Evolutionary conservation across 2,888 invertebrate genomes (phyloP), one percentile per base, ranked within the genome.

Genomic region (Lasioglossum vierecki): DNA sequence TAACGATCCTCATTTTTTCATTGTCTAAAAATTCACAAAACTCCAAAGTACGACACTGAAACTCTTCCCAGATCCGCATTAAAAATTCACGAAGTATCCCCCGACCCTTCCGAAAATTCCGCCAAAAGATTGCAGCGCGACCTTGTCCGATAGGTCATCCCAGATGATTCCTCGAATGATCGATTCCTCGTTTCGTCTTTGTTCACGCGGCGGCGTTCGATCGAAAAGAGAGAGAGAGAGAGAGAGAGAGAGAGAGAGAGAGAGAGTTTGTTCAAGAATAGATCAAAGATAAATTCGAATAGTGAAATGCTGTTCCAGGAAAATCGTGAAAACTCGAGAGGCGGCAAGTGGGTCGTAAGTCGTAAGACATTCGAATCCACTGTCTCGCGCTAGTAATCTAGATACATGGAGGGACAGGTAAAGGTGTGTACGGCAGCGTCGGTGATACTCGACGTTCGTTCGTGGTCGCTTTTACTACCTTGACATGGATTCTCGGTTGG

Each of bases 391-490:
- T 79, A 70, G 74, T 76, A 78, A 85, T 85, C 76, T 57, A 68
- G 75, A 84, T 78, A 76, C 71, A 73, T 22, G 46, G 53, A 68
- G 35, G 60, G 39, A 70, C 30, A 44, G 70, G 35, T 53, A 53
- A 30, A 53, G 22, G 68, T 63, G 60, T 39, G 82, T 18, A n/a
- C 30, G 53, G 9, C 44, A 49, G 63, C 57, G 79, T 78, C 63
- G 70, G 82, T 75, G 87, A 83, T 80, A 79, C 83, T 77, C 75
- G 72, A 81, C 26, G 78, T 74, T 44, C 91, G 91, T 91, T 91
- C 92, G 92, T 91, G 92, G 91, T 91, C 91, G 92, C 91, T 89
- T 90, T 89, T 93, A 92, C 93, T 92, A 94, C 94, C 94, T 94
- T 94, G 94, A 94, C 94, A 94, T 92, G 92, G 90, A 93, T 94